Conservation (phyloP, 2,888 invertebrate species). For the Plagodis dolabraria region DNA sequence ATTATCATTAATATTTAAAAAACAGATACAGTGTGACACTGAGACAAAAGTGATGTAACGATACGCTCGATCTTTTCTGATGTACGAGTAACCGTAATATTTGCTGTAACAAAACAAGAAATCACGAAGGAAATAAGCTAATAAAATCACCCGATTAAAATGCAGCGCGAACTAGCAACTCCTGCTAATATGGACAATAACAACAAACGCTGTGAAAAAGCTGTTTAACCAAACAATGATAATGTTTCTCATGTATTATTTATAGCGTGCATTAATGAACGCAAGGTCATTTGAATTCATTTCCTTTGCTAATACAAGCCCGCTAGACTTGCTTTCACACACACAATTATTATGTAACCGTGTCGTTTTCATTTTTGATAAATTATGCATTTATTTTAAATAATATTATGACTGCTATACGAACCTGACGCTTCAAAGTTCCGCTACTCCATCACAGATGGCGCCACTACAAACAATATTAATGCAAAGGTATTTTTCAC, state of each 20-base stretch:
- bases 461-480: constrained; percentile 49
- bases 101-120: background rate
- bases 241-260: constrained; percentile 76
- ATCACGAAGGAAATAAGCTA: background rate
- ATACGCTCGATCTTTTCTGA: no score
- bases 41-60: no score
- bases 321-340: constrained; percentile 50
- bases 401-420: constrained; percentile 36
- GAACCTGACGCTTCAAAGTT: constrained; percentile 53
- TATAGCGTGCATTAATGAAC: constrained; percentile 76
- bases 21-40: no score
- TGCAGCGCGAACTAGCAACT: constrained; percentile 32
- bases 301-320: constrained; percentile 56
- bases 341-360: constrained; percentile 45
- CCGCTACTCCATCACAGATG: constrained; percentile 74
- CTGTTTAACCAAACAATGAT: constrained; percentile 69
- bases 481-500: constrained; percentile 45
- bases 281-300: constrained; percentile 80
- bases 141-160: constrained; percentile 7
- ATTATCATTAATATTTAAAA: no score
- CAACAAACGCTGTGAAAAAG: constrained; percentile 60
- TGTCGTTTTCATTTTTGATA: constrained; percentile 39
- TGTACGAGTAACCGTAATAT: no score
- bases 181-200: constrained; percentile 34
- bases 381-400: constrained; percentile 40